Evolutionary conservation across 2,113 vertebrate species (phyloP), one percentile per base, ranked within the genome.

Genomic region (Aix galericulata): DNA sequence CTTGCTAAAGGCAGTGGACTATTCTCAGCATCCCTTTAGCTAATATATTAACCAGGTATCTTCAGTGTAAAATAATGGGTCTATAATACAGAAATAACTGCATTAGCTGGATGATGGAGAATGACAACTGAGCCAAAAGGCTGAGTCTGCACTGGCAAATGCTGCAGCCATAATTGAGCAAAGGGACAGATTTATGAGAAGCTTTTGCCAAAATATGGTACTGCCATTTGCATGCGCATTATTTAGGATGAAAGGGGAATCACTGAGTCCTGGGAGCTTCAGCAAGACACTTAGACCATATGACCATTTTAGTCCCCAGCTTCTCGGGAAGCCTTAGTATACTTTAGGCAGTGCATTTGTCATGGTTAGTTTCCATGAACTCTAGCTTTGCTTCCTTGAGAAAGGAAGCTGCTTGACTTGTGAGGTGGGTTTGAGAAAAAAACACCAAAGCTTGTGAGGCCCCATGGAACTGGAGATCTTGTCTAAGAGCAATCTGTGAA

Each of bases 81-180:
- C 86, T 88, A 17, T 94, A 97, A 88, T 83, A 82, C 53, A 74
- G 73, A 88, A 36, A 9, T 84, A 88, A 59, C 73, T 63, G 34
- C 67, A 81, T 85, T 92, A 74, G 71, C 34, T 90, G 82, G 36
- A 53, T 94, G 78, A 85, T 46, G 66, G 78, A 97, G 74, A 91
- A 34, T 62, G 56, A 58, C 40, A 84, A 23, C 46, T 60, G 55
- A 96, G 92, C 92, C 82, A 89, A 91, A 96, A 79, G 50, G 48
- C 62, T 91, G 78, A 63, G 56, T 64, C 44, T 36, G 13, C 55
- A 18, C 71, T 59, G 40, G n/a, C 66, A 84, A 83, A 81, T 0
- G 1, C 69, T 78, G 34, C 53, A 74, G 32, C 9, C 31, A 17
- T 64, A 46, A 36, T 36, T 2, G 4, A 75, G 29, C 52, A 71